A percentile compares a stretch with the other conserved stretches of the same genome.
Evolutionary conservation across 2,888 invertebrate species (phyloP).

Genomic region (Platycheirus rosarum): DNA sequence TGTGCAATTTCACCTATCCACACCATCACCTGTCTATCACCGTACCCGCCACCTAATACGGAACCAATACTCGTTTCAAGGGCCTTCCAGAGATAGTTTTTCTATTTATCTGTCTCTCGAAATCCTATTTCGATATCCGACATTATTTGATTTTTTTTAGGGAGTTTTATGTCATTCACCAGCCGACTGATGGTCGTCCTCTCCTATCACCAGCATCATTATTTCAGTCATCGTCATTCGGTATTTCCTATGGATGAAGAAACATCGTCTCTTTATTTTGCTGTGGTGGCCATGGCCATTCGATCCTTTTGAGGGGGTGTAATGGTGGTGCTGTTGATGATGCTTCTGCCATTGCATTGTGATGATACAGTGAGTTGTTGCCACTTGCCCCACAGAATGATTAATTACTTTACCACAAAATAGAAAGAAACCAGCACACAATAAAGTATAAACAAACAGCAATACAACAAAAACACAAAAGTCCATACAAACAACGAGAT

Average conservation of each 20-base stretch:
- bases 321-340: constrained; percentile 5
- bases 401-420: constrained; percentile 70
- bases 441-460: constrained; percentile 15
- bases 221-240: constrained; percentile 30
- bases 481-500: constrained; percentile 10
- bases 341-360: constrained; percentile 44
- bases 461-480: constrained; percentile 40
- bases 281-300: constrained; percentile 37
- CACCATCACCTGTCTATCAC: not conserved
- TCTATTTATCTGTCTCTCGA: constrained; percentile 55
- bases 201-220: constrained; percentile 38
- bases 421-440: constrained; percentile 14
- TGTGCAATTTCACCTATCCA: constrained; percentile 13
- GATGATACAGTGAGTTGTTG: constrained; percentile 20
- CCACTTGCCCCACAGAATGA: constrained; percentile 37
- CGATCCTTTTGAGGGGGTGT: constrained; percentile 14
- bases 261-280: constrained; percentile 40
- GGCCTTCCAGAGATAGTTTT: not conserved
- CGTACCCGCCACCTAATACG: constrained; percentile 1
- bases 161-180: constrained; percentile 9
- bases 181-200: constrained; percentile 28
- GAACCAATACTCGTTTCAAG: constrained; percentile 12
- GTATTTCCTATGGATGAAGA: constrained; percentile 42
- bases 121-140: constrained; percentile 65
- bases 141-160: constrained; percentile 49